Percentiles rank a stretch among this genome's conserved stretches.
These are phyloP conservation scores for Ophioninae sp. DNA, from an alignment of 2,888 invertebrate genomes.

Conservation along the genomic window DNA sequence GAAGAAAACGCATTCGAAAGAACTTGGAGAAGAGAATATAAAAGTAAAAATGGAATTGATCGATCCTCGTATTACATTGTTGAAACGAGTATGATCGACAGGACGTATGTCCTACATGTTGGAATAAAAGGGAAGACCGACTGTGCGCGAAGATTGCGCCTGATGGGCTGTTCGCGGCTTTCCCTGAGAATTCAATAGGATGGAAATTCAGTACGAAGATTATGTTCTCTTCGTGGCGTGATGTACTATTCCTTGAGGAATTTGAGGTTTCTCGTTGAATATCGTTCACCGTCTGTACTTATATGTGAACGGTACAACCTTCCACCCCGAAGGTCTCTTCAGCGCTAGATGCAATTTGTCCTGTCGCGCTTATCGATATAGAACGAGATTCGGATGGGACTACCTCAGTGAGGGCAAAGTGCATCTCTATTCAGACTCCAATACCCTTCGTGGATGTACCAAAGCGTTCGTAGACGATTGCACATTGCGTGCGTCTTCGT, in stretches of 20 bases:
- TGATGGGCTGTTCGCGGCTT: neutral
- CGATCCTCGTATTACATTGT: slow-evolving; percentile 29
- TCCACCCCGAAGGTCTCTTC: slow-evolving; percentile 38
- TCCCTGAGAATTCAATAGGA: slow-evolving; percentile 39
- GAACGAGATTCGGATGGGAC: slow-evolving; percentile 58
- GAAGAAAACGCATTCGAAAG: neutral
- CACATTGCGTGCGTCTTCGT: slow-evolving; percentile 14
- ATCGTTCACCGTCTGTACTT: slow-evolving; percentile 12
- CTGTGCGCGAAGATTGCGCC: slow-evolving; percentile 7
- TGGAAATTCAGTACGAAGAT: slow-evolving; percentile 57
- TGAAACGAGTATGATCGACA: slow-evolving; percentile 22
- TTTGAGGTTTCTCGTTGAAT: slow-evolving; percentile 50
- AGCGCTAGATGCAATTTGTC: slow-evolving; percentile 51
- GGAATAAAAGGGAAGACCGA: slow-evolving; percentile 37
- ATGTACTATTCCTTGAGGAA: slow-evolving; percentile 55
- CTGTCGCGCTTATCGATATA: slow-evolving; percentile 52
- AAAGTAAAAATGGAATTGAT: neutral
- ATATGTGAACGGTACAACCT: slow-evolving; percentile 14
- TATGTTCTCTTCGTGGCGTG: slow-evolving; percentile 47
- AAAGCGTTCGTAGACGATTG: slow-evolving; percentile 9
- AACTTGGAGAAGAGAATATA: no score
- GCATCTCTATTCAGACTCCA: slow-evolving; percentile 55
- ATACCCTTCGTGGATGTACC: slow-evolving; percentile 35
- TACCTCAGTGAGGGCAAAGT: slow-evolving; percentile 49
- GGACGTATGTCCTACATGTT: slow-evolving; percentile 37